Evolutionary conservation across 1,140 invertebrate species (phyloP).

Genomic region (Drosophila ficusphila): DNA sequence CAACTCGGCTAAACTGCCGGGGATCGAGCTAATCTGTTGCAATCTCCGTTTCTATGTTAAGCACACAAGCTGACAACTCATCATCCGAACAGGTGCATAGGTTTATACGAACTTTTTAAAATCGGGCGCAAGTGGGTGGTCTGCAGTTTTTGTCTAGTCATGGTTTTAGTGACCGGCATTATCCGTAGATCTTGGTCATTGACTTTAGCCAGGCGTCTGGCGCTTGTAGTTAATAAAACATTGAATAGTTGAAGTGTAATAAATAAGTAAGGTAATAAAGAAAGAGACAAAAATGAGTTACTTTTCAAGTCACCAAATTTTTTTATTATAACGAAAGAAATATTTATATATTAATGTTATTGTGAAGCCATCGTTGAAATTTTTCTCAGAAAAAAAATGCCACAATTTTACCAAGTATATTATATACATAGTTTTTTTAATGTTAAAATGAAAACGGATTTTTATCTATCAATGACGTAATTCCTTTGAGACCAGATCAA

Average conservation of each 20-base stretch:
- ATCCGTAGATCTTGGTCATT: conserved; percentile 40
- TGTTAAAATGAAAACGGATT: too few species aligned
- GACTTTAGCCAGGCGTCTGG: conserved; percentile 2
- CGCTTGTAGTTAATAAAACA: background rate
- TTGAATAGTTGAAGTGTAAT: background rate
- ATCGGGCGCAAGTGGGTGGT: background rate
- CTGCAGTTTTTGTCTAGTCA: background rate
- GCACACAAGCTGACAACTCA: background rate
- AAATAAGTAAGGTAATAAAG: background rate
- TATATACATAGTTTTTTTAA: too few species aligned
- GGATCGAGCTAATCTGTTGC: conserved; percentile 28
- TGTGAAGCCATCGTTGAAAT: too few species aligned
- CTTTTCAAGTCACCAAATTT: too few species aligned
- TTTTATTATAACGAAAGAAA: too few species aligned
- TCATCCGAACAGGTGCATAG: background rate
- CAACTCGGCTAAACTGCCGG: conserved; percentile 12
- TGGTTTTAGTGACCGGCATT: background rate
- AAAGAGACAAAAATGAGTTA: background rate
- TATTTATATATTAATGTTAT: too few species aligned
- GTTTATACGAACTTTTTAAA: background rate
- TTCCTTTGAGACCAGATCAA: background rate
- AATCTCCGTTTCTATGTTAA: conserved; percentile 29
- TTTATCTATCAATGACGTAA: too few species aligned
- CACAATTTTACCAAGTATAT: too few species aligned
- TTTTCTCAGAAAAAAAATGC: too few species aligned